Base-by-base conservation (phyloP, 2,888 invertebrate species). In the Branchipolynoe longqiensis region DNA sequence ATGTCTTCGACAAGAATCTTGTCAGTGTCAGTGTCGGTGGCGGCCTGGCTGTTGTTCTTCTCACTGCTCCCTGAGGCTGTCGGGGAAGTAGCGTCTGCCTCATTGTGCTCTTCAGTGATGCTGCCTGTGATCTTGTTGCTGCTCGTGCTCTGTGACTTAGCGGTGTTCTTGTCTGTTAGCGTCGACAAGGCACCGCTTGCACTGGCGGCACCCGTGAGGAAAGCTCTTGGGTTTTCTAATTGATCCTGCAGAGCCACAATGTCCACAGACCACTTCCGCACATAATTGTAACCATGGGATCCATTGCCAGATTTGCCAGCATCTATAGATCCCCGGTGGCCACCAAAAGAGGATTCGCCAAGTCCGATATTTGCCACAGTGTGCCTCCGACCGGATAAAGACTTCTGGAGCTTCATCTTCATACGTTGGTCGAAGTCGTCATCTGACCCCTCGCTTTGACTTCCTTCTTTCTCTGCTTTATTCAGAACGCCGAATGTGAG, bases 211-310 rank as follows among this genome's bases (percentile, higher is more conserved):
- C 78, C 78, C 1, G 78, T 48, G 22, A 78, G 89, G 89, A 86
- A 91, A 22, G 90, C 87, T 88, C 92, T 92, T 0, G 93, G 93
- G 88, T 93, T 93, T 87, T 93, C 92, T 73, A 93, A 88, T 86
- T 93, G 93, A 38, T 92, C 91, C 88, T 92, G 92, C 54, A 93
- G 88, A 3, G 93, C 93, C 64, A 90, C 89, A 83, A 93, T 92
- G 87, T 93, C 93, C 4, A 93, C 93, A 36, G 93, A 93, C 89
- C 93, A 93, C 87, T 93, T 93, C 38, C 93, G 88, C 0, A 93
- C 91, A 89, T 93, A 93, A 82, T 91, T 91, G 89, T 93, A 93
- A 38, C 91, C 90, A 85, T 91, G 90, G 0, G 91, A 91, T 73
- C 89, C 90, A 3, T 58, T 31, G 28, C 56, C 25, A 0, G 54